Evolutionary conservation across 1,140 invertebrate species (phyloP), one percentile per base, ranked within the genome.

Genomic region (Holcopasites calliopsidis): DNA sequence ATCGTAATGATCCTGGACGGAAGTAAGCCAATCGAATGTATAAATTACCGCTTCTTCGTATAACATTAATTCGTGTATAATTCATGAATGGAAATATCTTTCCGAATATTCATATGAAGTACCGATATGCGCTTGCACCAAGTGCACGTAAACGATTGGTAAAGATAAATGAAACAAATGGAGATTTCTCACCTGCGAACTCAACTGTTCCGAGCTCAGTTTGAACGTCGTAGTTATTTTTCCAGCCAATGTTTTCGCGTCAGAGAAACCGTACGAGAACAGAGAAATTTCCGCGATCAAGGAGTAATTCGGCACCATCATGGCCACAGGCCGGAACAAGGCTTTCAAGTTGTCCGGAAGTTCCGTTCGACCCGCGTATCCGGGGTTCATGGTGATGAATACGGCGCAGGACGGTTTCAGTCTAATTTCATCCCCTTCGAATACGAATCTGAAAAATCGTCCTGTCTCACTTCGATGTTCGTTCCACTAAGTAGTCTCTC

Each of bases 331-430:
- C 10, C 95, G 92, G 86, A 96, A 96, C 21, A 96, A 84, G 2
- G 94, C 94, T 90, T 95, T 93, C n/a, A 96, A 87, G 84, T 96
- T 96, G 82, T 96, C 95, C 0, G 95, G 95, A 16, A 96, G 88
- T 85, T 95, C 95, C 0, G 95, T 95, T 47, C 95, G 89, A 23
- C 95, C 95, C 21, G 95, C 94, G 84, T 96, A 96, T 57, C 95
- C 93, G 6, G 95, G 95, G 90, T 95, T 96, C 95, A 96, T 95
- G 2, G 95, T 96, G 60, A 96, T 95, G 80, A 95, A 95, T 5
- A 95, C 93, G 2, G 94, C 94, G 83, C 94, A 95, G 1, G 94
- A 94, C 4, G 93, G 88, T 82, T 95, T 94, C 64, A 96, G 82
- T 11, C 80, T 88, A 11, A 95, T 87, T 76, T 94, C 93, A 13